Base-by-base conservation (phyloP, 2,113 vertebrate species). In the Charina bottae region DNA sequence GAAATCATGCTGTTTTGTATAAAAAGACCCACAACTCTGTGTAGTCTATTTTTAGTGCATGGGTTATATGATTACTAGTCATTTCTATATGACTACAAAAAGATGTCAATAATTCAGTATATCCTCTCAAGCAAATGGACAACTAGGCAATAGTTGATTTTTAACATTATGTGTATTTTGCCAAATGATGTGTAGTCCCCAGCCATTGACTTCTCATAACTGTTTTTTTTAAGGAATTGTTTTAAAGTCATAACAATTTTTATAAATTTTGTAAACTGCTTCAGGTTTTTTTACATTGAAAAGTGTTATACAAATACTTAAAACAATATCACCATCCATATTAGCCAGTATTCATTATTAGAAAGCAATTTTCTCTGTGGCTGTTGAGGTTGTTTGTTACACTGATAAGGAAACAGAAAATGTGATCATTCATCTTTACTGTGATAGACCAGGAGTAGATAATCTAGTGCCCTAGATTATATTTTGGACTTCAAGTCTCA, bases 341-440 rank as follows among this genome's bases (percentile, higher is more conserved):
- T 55, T 55, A 15, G 9, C 24, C 54, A 91, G 17, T 59, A 2
- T 28, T 62, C 7, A 42, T 58, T 90, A 23, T 46, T 33, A 62
- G 58, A 62, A 2, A 85, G 83, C 24, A n/a, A 68, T 59, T 28
- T 12, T 55, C 11, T 55, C 59, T 6, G 1, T 56, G 21, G n/a
- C 21, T 9, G 4, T 6, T 86, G 46, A 53, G 6, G 54, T 6
- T 68, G 54, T 0, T 7, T 60, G 12, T 4, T 58, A 83, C 13
- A 64, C 0, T 6, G 0, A 8, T 8, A 23, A 26, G 68, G 11
- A 78, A 42, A 0, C 33, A 54, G 85, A 46, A 91, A 9, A 8
- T 4, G 55, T n/a, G 54, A 3, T 86, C 19, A 17, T 13, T 17
- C 8, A 58, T 0, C 7, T 54, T 0, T 8, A 0, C 23, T 13